Conservation (phyloP, 2,888 invertebrate species). For the Blastobasis adustella region DNA sequence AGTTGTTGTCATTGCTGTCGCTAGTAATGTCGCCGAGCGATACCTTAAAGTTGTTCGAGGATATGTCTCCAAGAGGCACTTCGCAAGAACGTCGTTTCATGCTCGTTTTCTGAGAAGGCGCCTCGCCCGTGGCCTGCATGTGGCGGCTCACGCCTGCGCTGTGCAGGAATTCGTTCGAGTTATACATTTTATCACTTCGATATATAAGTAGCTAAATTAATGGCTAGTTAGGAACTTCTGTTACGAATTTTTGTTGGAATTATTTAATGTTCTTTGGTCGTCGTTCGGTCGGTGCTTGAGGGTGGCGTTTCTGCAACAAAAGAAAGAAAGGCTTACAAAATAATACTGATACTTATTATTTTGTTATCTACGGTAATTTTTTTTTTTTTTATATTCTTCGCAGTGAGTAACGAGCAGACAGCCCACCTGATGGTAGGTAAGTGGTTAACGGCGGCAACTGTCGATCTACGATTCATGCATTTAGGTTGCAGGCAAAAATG, state of each 20-base stretch:
- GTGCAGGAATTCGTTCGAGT: constrained; percentile 63
- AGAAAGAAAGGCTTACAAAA: constrained; percentile 13
- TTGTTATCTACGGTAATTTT: no score
- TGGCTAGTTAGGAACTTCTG: constrained; percentile 59
- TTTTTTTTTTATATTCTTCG: no score
- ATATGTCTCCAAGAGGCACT: constrained; percentile 63
- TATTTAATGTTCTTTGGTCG: constrained; percentile 50
- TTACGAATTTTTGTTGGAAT: constrained; percentile 58
- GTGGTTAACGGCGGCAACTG: no score
- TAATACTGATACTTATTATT: background rate
- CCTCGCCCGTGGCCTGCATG: constrained; percentile 66
- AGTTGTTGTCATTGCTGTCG: constrained; percentile 44
- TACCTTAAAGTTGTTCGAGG: constrained; percentile 64
- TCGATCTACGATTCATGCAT: no score
- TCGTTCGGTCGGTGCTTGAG: constrained; percentile 14
- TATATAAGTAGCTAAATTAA: constrained; percentile 22
- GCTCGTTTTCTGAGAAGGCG: constrained; percentile 62
- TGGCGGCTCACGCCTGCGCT: constrained; percentile 66
- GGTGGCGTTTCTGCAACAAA: constrained; percentile 56
- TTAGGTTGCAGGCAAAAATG: no score
- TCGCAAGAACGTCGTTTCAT: constrained; percentile 68
- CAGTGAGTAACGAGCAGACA: no score
- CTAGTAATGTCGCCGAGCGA: constrained; percentile 57
- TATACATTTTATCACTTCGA: constrained; percentile 46
- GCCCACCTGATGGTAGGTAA: no score